These are phyloP conservation scores for Hirudinaria manillensis DNA, from an alignment of 2,888 invertebrate species.

Conservation along the genomic window DNA sequence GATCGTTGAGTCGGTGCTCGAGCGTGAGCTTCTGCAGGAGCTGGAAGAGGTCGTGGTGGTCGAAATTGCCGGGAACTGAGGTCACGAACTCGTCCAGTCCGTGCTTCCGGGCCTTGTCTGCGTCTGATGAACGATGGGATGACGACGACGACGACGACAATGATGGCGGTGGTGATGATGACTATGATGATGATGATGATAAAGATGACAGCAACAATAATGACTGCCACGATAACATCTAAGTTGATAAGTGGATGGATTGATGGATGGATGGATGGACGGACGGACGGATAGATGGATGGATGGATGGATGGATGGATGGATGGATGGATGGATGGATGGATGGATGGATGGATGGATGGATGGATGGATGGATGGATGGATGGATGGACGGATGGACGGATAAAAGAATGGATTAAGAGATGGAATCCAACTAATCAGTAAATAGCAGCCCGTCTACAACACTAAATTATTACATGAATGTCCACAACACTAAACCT, in stretches of 20 bases:
- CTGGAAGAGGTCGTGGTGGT: conserved; percentile 87
- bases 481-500: too few species aligned
- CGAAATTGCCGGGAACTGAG: conserved; percentile 95
- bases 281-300: neutral
- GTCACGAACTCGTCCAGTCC: conserved; percentile 99
- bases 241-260: neutral
- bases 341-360: conserved; percentile 1
- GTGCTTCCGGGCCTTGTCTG: conserved; percentile 86
- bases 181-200: conserved; percentile 18
- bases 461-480: too few species aligned
- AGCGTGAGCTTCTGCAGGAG: conserved; percentile 83
- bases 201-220: neutral
- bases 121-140: conserved; percentile 61
- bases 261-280: neutral
- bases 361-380: conserved; percentile 10
- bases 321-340: neutral
- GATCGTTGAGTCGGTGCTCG: conserved; percentile 90
- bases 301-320: conserved; percentile 12
- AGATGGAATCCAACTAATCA: too few species aligned
- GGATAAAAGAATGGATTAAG: too few species aligned
- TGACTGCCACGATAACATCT: neutral
- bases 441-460: too few species aligned
- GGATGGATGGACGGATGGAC: too few species aligned
- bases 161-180: conserved; percentile 4
- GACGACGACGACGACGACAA: conserved; percentile 14